Conservation (phyloP, 2,888 invertebrate species). For the Latrodectus hesperus region DNA sequence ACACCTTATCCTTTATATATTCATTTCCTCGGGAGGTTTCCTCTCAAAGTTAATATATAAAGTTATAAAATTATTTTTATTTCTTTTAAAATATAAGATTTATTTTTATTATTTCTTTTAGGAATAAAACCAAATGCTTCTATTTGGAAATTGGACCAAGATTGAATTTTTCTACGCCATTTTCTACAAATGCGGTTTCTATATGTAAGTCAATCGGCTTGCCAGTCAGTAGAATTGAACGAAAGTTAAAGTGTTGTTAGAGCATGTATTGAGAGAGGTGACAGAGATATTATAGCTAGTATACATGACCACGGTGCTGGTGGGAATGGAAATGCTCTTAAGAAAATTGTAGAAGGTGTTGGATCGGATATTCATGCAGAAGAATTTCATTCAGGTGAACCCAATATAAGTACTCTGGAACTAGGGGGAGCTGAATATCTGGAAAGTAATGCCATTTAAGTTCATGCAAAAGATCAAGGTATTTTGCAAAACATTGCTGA, state of each 20-base stretch:
- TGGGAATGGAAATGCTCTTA: conserved; percentile 92
- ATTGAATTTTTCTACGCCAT: conserved; percentile 94
- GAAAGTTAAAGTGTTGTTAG: conserved; percentile 93
- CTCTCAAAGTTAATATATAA: too few relatives aligned
- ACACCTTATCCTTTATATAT: too few relatives aligned
- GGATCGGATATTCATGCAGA: conserved; percentile 93
- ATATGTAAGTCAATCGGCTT: conserved; percentile 91
- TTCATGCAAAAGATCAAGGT: too few relatives aligned
- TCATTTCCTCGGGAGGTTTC: too few relatives aligned
- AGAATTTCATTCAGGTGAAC: conserved; percentile 93
- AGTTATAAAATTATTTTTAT: too few relatives aligned
- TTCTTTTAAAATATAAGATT: too few relatives aligned
- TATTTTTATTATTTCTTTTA: too few relatives aligned
- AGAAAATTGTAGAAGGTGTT: conserved; percentile 94
- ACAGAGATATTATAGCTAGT: conserved; percentile 83
- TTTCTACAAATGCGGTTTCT: conserved; percentile 96
- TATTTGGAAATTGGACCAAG: conserved; percentile 76
- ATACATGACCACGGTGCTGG: conserved; percentile 99
- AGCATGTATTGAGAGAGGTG: conserved; percentile 89
- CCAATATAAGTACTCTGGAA: conserved; percentile 92
- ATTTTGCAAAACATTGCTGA: too few relatives aligned
- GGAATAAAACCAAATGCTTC: too few relatives aligned
- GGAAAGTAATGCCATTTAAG: too few relatives aligned
- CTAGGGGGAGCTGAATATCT: conserved; percentile 99
- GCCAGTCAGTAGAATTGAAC: conserved; percentile 85